Percentiles rank a stretch among this genome's conserved stretches.
Evolutionary conservation across 2,888 invertebrate genomes (phyloP).

Genomic region (Gisinianus flammeolus): DNA sequence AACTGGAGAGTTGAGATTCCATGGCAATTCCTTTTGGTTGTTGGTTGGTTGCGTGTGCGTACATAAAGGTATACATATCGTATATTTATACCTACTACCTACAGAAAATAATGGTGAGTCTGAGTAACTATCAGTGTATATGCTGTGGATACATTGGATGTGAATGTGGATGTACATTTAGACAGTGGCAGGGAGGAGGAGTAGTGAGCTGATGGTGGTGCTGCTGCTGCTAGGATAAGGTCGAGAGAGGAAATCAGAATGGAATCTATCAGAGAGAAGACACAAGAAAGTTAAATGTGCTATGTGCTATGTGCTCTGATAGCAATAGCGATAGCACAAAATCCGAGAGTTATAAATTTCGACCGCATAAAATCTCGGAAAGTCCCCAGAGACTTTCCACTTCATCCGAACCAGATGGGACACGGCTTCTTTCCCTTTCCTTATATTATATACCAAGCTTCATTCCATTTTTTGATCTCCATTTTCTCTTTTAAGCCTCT

Average conservation of each 20-base stretch:
- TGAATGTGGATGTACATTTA: too few relatives aligned
- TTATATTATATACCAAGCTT: slow-evolving; percentile 27
- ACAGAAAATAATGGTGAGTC: too few relatives aligned
- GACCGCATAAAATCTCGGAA: slow-evolving; percentile 57
- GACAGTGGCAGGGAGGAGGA: too few relatives aligned
- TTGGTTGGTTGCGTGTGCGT: too few relatives aligned
- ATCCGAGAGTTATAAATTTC: slow-evolving; percentile 59
- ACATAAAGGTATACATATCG: too few relatives aligned
- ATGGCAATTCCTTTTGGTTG: too few relatives aligned
- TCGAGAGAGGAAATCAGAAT: slow-evolving; percentile 14
- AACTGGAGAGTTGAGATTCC: too few relatives aligned
- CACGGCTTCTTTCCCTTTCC: slow-evolving; percentile 36
- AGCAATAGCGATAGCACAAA: slow-evolving; percentile 49
- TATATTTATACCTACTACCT: too few relatives aligned
- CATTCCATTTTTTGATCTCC: slow-evolving; percentile 51
- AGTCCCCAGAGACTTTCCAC: slow-evolving; percentile 58
- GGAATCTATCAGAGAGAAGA: slow-evolving; percentile 45
- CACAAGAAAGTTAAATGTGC: slow-evolving; percentile 37
- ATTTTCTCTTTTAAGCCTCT: slow-evolving; percentile 48
- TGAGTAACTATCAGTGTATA: too few relatives aligned
- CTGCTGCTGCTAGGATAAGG: background rate
- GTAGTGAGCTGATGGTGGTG: too few relatives aligned
- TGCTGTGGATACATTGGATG: too few relatives aligned
- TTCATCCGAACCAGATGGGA: slow-evolving; percentile 59
- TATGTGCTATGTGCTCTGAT: slow-evolving; percentile 26